Conservation (phyloP, 1,140 invertebrate species). For the Cardiocondyla obscurior region DNA sequence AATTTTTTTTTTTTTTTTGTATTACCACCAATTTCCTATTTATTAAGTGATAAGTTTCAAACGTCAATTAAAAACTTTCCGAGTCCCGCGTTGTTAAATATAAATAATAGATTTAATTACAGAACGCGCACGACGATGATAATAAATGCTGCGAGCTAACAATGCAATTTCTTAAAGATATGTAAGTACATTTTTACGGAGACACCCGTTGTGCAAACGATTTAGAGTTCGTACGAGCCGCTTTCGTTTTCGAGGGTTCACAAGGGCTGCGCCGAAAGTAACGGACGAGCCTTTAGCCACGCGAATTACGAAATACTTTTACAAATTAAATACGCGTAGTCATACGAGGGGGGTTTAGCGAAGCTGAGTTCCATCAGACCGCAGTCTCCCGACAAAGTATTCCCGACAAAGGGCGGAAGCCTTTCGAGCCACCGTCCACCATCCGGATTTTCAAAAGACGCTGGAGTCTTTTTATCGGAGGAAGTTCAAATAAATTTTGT, state of each 20-base stretch:
- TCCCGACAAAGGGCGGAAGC: conserved; percentile 75
- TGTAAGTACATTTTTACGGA: conserved; percentile 19
- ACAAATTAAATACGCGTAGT: conserved; percentile 77
- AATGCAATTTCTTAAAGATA: neutral
- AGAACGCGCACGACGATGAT: too few species aligned
- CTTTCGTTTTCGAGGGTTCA: conserved; percentile 60
- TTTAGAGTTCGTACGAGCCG: conserved; percentile 60
- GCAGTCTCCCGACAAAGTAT: conserved; percentile 78
- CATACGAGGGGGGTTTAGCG: conserved; percentile 67
- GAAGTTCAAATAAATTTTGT: conserved; percentile 35
- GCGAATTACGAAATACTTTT: conserved; percentile 79
- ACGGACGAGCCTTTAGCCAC: conserved; percentile 69
- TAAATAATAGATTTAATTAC: neutral
- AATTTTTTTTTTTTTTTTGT: neutral
- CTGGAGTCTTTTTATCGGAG: conserved; percentile 12
- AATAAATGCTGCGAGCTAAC: neutral
- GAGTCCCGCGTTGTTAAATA: neutral
- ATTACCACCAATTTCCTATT: neutral
- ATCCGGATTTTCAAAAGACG: conserved; percentile 63
- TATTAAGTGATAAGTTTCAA: neutral
- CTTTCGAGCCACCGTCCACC: conserved; percentile 56
- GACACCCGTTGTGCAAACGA: conserved; percentile 65
- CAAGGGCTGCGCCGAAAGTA: conserved; percentile 67
- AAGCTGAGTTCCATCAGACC: conserved; percentile 76
- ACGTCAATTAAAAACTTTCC: neutral